Base-by-base conservation (phyloP, 1,140 invertebrate genomes). In the Physella acuta region DNA sequence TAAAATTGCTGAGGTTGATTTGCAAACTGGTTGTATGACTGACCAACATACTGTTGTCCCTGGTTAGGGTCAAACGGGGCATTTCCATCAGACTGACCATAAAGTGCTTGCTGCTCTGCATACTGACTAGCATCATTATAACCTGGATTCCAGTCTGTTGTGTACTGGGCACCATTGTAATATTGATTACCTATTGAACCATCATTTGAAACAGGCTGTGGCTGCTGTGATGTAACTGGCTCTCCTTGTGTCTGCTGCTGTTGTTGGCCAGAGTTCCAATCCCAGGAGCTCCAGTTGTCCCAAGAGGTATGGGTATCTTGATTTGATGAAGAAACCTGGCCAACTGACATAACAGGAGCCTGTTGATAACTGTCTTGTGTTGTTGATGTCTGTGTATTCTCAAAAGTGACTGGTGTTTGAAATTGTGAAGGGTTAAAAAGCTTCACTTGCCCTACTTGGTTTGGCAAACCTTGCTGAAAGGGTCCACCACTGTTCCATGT, bases 401-500 rank as follows among this genome's bases (percentile, higher is more conserved):
- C n/a, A 3, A 31, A 58, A 28, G 37, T 37, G 16, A n/a, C 30
- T 8, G 56, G 58, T 37, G 56, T 17, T 53, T 73, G 60, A 37
- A 76, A 78, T 56, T 76, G 72, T 31, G 64, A 56, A 24, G 79
- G 77, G 68, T 80, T 75, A 68, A 78, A 80, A 24, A 80, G 58
- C 62, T 80, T 75, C 16, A 80, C 73, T 24, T 63, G 66, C 11
- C 75, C 74, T 26, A 55, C 33, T 28, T 62, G 64, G 34, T 52
- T 33, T 37, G 51, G 31, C 56, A 16, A 60, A 24, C 51, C 66
- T 71, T 55, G 71, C 53, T 53, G 39, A 39, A 69, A 61, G 17
- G 11, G 31, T 55, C 14, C 26, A 39, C n/a, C 26, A 39, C 17
- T 64, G 0, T 63, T 37, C 44, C 58, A 64, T 24, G 63, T 30